Conservation (phyloP, 2,797 vertebrate genomes). For the Sebastes paucispinis region DNA sequence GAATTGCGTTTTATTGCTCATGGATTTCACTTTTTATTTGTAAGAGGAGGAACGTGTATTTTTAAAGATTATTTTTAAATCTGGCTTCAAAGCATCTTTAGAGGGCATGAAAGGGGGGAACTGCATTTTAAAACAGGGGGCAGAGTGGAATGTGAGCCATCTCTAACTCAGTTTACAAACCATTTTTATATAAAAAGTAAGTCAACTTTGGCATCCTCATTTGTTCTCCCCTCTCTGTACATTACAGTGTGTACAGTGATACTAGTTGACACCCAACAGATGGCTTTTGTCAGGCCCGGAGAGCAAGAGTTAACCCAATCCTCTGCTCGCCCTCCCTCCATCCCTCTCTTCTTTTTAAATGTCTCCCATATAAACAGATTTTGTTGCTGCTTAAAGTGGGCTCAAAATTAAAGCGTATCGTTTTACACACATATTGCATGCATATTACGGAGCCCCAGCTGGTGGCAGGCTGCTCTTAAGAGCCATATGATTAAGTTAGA, state of each 20-base stretch:
- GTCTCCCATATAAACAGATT: conserved; percentile 88
- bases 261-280: conserved; percentile 74
- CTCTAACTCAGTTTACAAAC: background rate
- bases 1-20: too few relatives aligned
- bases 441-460: conserved; percentile 99
- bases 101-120: background rate
- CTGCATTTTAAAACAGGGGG: background rate
- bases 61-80: background rate
- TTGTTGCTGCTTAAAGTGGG: conserved; percentile 97
- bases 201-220: background rate
- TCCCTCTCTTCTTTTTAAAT: conserved; percentile 78
- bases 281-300: conserved; percentile 79
- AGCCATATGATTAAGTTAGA: conserved; percentile 99
- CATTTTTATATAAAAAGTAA: background rate
- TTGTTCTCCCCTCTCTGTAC: conserved; percentile 28
- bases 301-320: conserved; percentile 85
- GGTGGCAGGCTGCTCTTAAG: conserved; percentile 97
- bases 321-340: conserved; percentile 63
- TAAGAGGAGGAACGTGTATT: background rate
- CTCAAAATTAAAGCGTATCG: conserved; percentile 98
- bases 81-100: background rate
- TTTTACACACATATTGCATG: conserved; percentile 99
- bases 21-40: background rate
- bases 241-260: conserved; percentile 41
- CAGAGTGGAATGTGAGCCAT: background rate